phyloP scores from a whole-genome alignment of 1,140 invertebrate species.

The Caenorhabditis briggsae region DNA sequence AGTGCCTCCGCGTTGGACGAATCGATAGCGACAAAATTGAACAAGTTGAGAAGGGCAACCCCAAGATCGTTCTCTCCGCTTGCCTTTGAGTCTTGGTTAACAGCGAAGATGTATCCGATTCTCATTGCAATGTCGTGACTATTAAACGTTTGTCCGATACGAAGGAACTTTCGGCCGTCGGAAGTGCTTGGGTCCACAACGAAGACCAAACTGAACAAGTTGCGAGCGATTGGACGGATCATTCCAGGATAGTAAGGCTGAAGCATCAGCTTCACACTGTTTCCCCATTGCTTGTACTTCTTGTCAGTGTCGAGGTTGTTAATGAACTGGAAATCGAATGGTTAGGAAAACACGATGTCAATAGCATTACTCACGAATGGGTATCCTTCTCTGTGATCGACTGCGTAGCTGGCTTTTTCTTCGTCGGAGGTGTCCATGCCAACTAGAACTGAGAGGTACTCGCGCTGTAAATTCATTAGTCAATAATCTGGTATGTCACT shows the following conservation, averaged over 20 bases:
- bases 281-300: constrained; percentile 88
- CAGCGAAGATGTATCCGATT: constrained; percentile 90
- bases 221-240: constrained; percentile 89
- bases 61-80: constrained; percentile 84
- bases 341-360: neutral
- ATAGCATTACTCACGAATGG: constrained; percentile 83
- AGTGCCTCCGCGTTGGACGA: constrained; percentile 23
- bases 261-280: constrained; percentile 89
- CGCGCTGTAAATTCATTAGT: constrained; percentile 79
- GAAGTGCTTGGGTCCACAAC: constrained; percentile 88
- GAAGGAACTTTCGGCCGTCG: constrained; percentile 84
- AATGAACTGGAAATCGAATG: constrained; percentile 83
- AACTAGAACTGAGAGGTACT: constrained; percentile 82
- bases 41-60: constrained; percentile 89
- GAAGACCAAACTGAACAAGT: constrained; percentile 92
- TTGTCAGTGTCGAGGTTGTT: constrained; percentile 95
- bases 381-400: constrained; percentile 78
- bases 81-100: constrained; percentile 81
- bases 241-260: constrained; percentile 96
- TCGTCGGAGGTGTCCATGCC: constrained; percentile 84
- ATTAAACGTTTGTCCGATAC: constrained; percentile 91
- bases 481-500: neutral
- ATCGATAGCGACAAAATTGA: constrained; percentile 88
- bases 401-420: constrained; percentile 78
- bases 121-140: constrained; percentile 86